Evolutionary conservation across 2,888 invertebrate genomes (phyloP).

Genomic region (Pseudococcus viburni): DNA sequence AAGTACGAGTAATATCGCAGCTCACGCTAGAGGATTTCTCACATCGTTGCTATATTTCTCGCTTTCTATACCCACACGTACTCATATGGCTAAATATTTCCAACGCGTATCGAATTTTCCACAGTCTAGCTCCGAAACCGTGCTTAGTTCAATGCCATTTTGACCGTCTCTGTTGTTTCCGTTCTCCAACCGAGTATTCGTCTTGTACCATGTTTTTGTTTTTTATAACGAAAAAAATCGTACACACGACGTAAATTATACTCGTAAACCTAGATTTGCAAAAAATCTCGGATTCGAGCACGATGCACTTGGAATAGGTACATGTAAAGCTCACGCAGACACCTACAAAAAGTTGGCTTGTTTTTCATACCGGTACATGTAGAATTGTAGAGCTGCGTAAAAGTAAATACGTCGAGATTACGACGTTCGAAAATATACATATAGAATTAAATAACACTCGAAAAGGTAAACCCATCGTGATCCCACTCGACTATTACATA

Average conservation of each 20-base stretch:
- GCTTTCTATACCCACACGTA: neutral
- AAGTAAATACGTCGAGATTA: neutral
- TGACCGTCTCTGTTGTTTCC: constrained; percentile 3
- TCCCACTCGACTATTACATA: constrained; percentile 11
- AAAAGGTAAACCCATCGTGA: constrained; percentile 29
- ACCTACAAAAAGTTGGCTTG: neutral
- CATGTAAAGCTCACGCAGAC: neutral
- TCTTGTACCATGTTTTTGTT: neutral
- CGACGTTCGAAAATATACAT: neutral
- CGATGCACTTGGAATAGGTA: neutral
- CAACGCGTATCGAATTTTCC: constrained; percentile 3
- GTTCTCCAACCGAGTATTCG: neutral
- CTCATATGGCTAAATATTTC: neutral
- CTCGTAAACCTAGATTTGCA: neutral
- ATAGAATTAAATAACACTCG: constrained; percentile 44
- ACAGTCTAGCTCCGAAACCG: neutral
- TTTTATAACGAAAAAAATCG: neutral
- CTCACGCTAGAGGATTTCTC: neutral
- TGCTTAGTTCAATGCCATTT: constrained; percentile 41
- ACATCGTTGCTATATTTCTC: neutral
- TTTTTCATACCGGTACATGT: no score
- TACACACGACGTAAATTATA: neutral
- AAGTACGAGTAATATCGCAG: neutral
- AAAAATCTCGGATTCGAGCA: neutral
- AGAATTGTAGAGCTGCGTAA: no score